phyloP scores from a whole-genome alignment of 2,888 invertebrate genomes.

The Notocelia uddmanniana region DNA sequence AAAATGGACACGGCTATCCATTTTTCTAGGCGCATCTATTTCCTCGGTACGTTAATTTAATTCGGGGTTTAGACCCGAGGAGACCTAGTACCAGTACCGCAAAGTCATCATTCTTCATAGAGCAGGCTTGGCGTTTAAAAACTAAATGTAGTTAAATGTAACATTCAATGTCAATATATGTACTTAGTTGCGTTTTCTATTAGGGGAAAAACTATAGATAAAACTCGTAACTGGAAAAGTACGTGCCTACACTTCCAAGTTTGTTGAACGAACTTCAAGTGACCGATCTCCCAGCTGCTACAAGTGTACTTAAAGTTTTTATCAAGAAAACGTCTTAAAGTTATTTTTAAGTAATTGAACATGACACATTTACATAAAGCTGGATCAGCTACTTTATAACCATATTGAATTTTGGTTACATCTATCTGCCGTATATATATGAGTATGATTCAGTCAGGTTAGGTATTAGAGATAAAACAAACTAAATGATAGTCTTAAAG shows the following conservation, averaged over 20 bases:
- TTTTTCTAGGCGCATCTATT: too few species aligned
- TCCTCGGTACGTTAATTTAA: too few species aligned
- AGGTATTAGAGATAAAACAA: background rate
- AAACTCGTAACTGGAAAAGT: constrained; percentile 2
- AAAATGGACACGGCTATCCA: constrained; percentile 1
- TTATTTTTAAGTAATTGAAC: background rate
- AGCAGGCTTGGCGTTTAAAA: background rate
- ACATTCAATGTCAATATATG: background rate
- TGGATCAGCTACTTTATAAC: background rate
- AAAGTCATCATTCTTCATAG: background rate
- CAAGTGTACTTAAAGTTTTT: background rate
- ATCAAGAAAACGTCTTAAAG: background rate
- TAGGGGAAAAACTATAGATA: background rate
- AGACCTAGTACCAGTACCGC: too few species aligned
- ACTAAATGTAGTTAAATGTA: background rate
- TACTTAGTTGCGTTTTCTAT: background rate
- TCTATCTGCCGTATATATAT: background rate
- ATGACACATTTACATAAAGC: background rate
- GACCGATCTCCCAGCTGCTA: background rate
- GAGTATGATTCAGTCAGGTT: too few species aligned
- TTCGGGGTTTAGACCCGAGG: too few species aligned
- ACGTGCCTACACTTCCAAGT: constrained; percentile 4
- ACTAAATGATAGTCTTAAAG: too few species aligned
- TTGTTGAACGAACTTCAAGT: constrained; percentile 8
- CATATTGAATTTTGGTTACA: background rate